phyloP scores from a whole-genome alignment of 2,888 invertebrate species.

The Campopleginae sp. region DNA sequence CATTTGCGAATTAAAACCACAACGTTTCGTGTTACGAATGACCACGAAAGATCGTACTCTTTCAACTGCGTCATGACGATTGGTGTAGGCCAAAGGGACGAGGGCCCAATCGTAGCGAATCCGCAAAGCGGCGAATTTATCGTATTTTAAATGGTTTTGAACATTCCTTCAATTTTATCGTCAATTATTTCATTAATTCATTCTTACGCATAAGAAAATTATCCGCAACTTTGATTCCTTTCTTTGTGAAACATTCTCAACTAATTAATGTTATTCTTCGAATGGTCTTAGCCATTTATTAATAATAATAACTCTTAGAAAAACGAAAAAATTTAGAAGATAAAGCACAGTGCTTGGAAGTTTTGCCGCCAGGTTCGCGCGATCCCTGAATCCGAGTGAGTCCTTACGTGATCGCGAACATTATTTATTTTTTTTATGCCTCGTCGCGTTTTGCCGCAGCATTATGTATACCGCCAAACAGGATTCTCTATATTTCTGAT shows the following conservation, averaged over 20 bases:
- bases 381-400: background rate
- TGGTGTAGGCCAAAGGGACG: background rate
- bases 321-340: background rate
- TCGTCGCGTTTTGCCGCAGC: constrained; percentile 30
- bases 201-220: background rate
- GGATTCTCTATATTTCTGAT: constrained; percentile 4
- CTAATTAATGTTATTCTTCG: background rate
- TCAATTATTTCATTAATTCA: background rate
- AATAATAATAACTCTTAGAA: background rate
- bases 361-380: background rate
- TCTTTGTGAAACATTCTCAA: too few relatives aligned
- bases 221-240: background rate
- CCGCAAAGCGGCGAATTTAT: background rate
- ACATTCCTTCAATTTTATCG: background rate
- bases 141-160: background rate
- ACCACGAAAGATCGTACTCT: background rate
- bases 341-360: background rate
- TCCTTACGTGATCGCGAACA: background rate
- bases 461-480: constrained; percentile 9
- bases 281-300: too few relatives aligned
- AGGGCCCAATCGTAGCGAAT: background rate
- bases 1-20: background rate
- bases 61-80: background rate
- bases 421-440: background rate
- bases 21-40: background rate